Base-by-base conservation (phyloP, 1,140 invertebrate species). In the Heliothis subflexa region DNA sequence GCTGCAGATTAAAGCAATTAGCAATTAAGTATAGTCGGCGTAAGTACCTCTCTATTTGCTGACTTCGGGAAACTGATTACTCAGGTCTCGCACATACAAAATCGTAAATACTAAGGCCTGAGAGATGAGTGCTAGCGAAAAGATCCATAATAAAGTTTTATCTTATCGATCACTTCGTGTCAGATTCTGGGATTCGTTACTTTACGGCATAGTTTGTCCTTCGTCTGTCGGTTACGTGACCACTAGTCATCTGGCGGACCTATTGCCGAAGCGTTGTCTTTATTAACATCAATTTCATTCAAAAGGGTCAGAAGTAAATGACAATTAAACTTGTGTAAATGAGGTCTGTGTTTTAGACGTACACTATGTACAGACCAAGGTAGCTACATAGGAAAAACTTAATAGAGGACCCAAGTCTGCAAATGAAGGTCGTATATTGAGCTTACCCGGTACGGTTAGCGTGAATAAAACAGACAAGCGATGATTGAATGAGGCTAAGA, bases 221-320 rank as follows among this genome's bases (percentile, higher is more conserved):
- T 49, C 33, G 40, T 11, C 71, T 54, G 25, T 18, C 70, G 25
- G 57, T 79, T 49, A 73, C 70, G 78, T 79, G 78, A 79, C 71
- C 54, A 79, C 28, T 57, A 40, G 71, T 49, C 52, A 70, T 78
- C 70, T 78, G 59, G 61, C 25, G 14, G 16, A 49, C n/a, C 28
- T 16, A 50, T n/a, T 18, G 18, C 14, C 52, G 18, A 21, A 79
- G 40, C 33, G 11, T 9, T 21, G 40, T 57, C 71, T 75, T 61
- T 52, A 70, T 70, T 68, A 59, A 73, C 33, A 73, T 73, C 16
- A 52, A 33, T 70, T 70, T 52, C 21, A 70, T 52, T 54, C 25
- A 70, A 70, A 52, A 70, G 47, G 66, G 66, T n/a, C 66, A 50
- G 50, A 25, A 70, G 66, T 52, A 25, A 70, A 70, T 70, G 66